Evolutionary conservation across 2,113 vertebrate species (phyloP), one percentile per base, ranked within the genome.

Genomic region (Thamnaconus septentrionalis): DNA sequence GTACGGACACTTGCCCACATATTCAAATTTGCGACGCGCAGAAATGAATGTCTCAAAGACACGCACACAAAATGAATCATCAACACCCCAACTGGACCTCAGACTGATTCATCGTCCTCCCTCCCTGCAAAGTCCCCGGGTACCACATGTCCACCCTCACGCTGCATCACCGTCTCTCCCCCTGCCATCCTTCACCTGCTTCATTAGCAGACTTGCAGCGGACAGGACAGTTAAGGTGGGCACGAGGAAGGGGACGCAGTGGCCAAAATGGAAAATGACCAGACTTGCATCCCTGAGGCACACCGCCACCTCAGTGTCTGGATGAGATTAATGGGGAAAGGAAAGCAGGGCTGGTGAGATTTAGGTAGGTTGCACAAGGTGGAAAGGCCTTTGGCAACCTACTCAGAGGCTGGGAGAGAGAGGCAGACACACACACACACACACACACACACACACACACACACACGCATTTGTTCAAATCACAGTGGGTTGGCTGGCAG

Each of bases 401-500:
- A 57, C 59, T 61, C 55, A 66, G 39, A 59, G 10, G 59, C 59
- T 40, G 9, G 18, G 18, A 31, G 18, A 31, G 18, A 31, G 18
- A 50, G 5, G 31, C 52, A 63, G 11, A 12, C 59, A 49, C 62
- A 39, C 51, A 12, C 58, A 44, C 49, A 53, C 62, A 56, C 56
- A 52, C 56, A 63, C 71, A 54, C 49, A 56, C 18, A 59, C 53
- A 7, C 53, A 11, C 55, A 52, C 41, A 51, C 57, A 58, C 52
- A 54, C 41, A 48, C 57, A 64, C 66, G 51, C 50, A 57, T n/a
- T 56, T n/a, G n/a, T n/a, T 58, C 59, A 70, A 40, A 50, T 49
- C 80, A 75, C 78, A 80, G 83, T 73, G 81, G 80, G 80, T 65
- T 78, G 59, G 57, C 63, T 78, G 79, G 84, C 79, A 85, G 62